phyloP scores from a whole-genome alignment of 2,888 invertebrate species.

The Trissonchulus latispiculum region DNA sequence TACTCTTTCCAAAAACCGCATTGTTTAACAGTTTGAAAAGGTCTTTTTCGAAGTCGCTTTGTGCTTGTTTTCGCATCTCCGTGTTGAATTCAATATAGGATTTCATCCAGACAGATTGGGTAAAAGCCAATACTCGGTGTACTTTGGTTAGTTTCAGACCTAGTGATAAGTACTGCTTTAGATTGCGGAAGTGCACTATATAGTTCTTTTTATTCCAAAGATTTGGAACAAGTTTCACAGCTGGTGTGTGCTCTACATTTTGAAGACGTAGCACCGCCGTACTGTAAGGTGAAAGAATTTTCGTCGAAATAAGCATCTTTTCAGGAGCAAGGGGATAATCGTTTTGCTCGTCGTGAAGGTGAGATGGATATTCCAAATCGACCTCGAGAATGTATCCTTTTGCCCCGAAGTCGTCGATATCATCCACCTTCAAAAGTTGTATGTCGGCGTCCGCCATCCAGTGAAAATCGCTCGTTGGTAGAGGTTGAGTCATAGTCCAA shows the following conservation, averaged over 20 bases:
- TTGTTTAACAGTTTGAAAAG: too few species aligned
- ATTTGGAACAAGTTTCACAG: neutral
- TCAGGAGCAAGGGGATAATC: conserved; percentile 1
- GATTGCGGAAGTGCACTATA: neutral
- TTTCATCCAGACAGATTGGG: neutral
- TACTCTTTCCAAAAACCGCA: too few species aligned
- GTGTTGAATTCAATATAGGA: neutral
- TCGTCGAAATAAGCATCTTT: neutral
- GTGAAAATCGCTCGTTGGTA: neutral
- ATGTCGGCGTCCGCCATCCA: neutral
- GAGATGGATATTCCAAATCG: neutral
- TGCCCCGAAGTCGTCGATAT: neutral
- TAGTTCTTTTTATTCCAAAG: neutral
- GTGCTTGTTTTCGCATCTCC: neutral
- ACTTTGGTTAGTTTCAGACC: neutral
- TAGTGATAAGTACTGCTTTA: neutral
- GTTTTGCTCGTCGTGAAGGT: neutral
- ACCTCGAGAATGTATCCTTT: conserved; percentile 4
- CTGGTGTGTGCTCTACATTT: neutral
- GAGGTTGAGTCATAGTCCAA: neutral
- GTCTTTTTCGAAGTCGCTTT: conserved; percentile 3
- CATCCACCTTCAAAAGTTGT: neutral
- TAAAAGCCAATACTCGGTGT: too few species aligned
- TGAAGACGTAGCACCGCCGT: neutral
- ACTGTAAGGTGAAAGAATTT: neutral